Evolutionary conservation across 2,797 vertebrate genomes (phyloP).

Genomic region (Pangasius djambal): DNA sequence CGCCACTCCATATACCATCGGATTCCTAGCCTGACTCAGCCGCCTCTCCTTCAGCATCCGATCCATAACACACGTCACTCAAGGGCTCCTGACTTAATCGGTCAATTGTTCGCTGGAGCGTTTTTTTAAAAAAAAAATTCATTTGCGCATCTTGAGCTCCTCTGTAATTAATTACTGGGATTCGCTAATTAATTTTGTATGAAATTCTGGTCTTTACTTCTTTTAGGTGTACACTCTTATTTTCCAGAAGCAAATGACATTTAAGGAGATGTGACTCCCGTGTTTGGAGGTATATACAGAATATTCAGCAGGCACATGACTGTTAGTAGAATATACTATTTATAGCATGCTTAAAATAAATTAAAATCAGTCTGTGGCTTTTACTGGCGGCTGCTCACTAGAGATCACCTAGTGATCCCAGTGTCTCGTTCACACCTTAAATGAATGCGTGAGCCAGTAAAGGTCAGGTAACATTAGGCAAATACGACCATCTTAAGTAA

Average conservation of each 20-base stretch:
- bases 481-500: not conserved
- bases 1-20: conserved; percentile 26
- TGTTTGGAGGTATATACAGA: not conserved
- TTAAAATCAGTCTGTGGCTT: not conserved
- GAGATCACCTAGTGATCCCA: not conserved
- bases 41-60: conserved; percentile 8
- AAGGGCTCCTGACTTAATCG: not conserved
- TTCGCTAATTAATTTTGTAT: not conserved
- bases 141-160: conserved; percentile 5
- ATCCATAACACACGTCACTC: conserved; percentile 33
- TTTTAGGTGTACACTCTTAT: not conserved
- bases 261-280: not conserved
- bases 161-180: not conserved
- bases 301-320: not conserved
- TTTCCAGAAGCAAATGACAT: not conserved
- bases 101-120: not conserved
- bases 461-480: not conserved
- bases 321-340: not conserved
- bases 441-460: not conserved
- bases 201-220: not conserved
- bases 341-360: not conserved
- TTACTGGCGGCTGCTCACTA: not conserved
- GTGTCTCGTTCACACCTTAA: not conserved
- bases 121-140: conserved; percentile 39
- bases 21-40: conserved; percentile 51